Percentiles rank a stretch among this genome's conserved stretches.
phyloP scores from a whole-genome alignment of 64 coral and sea anemone species.

The Montipora capricornis region DNA sequence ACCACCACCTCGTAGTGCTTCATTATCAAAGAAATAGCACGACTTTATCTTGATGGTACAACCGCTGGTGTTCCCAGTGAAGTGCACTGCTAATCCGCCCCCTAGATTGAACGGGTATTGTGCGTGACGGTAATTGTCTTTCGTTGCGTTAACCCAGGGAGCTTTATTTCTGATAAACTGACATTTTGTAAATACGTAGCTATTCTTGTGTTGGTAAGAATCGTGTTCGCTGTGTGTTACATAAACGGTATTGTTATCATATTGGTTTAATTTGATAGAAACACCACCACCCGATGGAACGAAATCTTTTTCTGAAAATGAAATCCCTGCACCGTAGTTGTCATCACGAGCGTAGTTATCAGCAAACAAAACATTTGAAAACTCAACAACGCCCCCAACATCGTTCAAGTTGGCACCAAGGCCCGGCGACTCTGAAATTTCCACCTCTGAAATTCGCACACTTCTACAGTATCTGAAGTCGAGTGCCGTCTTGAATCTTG shows the following conservation, averaged over 20 bases:
- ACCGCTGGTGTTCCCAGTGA: slow-evolving; percentile 59
- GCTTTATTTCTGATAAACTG: slow-evolving; percentile 81
- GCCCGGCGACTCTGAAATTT: slow-evolving; percentile 59
- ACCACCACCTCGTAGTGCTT: slow-evolving; percentile 81
- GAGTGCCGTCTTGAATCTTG: slow-evolving; percentile 51
- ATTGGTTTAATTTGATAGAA: slow-evolving; percentile 47
- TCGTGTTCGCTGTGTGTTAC: slow-evolving; percentile 48
- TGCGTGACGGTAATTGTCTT: background rate
- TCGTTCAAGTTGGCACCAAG: slow-evolving; percentile 55
- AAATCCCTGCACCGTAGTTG: background rate
- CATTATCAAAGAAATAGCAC: slow-evolving; percentile 59
- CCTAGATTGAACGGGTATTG: slow-evolving; percentile 86
- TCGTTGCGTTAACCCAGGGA: background rate
- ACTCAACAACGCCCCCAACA: slow-evolving; percentile 32
- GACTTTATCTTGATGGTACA: slow-evolving; percentile 70
- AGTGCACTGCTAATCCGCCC: slow-evolving; percentile 75
- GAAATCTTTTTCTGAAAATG: background rate
- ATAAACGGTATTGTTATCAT: slow-evolving; percentile 43
- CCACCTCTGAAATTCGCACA: slow-evolving; percentile 35
- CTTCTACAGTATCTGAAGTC: slow-evolving; percentile 82
- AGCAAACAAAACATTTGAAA: slow-evolving; percentile 55
- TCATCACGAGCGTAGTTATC: slow-evolving; percentile 21
- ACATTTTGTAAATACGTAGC: slow-evolving; percentile 55
- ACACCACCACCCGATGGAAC: slow-evolving; percentile 75
- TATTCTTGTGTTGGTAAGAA: slow-evolving; percentile 56